Evolutionary conservation across 37 sponge, comb jelly and placozoan genomes (phyloP), one percentile per base, ranked within the genome.

Genomic region (Eunapius fragilis): DNA sequence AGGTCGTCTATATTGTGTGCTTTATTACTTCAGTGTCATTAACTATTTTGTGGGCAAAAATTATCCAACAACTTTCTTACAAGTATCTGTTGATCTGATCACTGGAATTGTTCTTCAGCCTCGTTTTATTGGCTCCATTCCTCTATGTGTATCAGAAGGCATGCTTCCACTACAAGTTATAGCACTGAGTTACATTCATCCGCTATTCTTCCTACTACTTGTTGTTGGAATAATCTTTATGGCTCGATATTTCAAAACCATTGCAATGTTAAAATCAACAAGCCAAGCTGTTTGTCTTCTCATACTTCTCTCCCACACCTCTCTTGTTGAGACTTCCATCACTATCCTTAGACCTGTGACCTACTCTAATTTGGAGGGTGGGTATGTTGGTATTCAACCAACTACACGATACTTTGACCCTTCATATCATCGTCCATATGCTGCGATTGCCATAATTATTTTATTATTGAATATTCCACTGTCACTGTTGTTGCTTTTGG

Each of bases 21-120:
- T 88, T 6, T 88, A 76, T 67, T 88, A 75, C 78, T 88, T 77
- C 79, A 82, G 89, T 88, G 89, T 88, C 3, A 17, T 82, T 17
- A 47, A 27, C 13, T 71, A 75, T n/a, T 69, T 82, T 49, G 47
- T 71, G 30, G 45, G 22, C 26, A 67, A 47, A 37, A 77, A 77
- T 25, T 41, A 23, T 25, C 49, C 72, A 30, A 17, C 31, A 47
- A 35, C 71, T 6, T 19, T 72, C 11, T 41, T 41, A 41, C 41
- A 41, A 41, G 41, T 41, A 41, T 41, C 41, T 41, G 31, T 83
- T 30, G 25, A 10, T 74, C 26, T 72, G 35, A 47, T 58, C 41
- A 28, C 70, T 7, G 81, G 80, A 7, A 28, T 80, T n/a, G 74
- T 78, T 41, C 76, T 87, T 9, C 7, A 41, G 73, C 87, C 87